A percentile compares a stretch with the other conserved stretches of the same genome.
Evolutionary conservation across 2,888 invertebrate genomes (phyloP).

Genomic region (Melinaea menophilus): DNA sequence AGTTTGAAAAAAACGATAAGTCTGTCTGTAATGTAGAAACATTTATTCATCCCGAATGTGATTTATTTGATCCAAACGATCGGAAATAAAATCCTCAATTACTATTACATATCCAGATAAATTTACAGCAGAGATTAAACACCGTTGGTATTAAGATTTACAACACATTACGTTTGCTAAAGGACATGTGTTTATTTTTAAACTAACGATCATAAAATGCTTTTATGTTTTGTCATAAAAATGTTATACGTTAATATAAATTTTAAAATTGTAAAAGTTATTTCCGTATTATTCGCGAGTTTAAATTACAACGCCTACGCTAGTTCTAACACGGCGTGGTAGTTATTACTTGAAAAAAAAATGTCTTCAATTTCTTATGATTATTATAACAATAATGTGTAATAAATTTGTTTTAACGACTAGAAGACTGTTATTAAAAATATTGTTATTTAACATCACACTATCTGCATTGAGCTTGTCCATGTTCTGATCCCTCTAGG

Average conservation of each 20-base stretch:
- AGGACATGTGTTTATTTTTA: conserved; percentile 16
- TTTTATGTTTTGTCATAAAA: conserved; percentile 18
- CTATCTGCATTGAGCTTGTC: no score
- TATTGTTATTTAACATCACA: no score
- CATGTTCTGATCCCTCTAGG: no score
- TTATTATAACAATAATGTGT: no score
- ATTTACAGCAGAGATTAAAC: background rate
- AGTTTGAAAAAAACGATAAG: no score
- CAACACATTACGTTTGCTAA: conserved; percentile 2
- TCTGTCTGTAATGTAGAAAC: no score
- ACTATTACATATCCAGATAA: background rate
- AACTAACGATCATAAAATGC: conserved; percentile 9
- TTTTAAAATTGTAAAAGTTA: conserved; percentile 7
- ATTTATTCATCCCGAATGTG: background rate
- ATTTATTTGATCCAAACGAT: conserved; percentile 1
- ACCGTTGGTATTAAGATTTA: conserved; percentile 1
- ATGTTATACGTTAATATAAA: conserved; percentile 7
- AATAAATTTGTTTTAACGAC: no score
- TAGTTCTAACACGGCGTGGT: background rate
- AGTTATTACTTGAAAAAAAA: background rate
- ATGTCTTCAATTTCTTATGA: background rate
- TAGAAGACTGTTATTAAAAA: no score
- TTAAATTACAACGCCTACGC: conserved; percentile 9
- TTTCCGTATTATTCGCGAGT: conserved; percentile 3
- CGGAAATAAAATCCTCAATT: background rate